Evolutionary conservation across 2,113 vertebrate species (phyloP).

Genomic region (Motacilla tschutschensis): DNA sequence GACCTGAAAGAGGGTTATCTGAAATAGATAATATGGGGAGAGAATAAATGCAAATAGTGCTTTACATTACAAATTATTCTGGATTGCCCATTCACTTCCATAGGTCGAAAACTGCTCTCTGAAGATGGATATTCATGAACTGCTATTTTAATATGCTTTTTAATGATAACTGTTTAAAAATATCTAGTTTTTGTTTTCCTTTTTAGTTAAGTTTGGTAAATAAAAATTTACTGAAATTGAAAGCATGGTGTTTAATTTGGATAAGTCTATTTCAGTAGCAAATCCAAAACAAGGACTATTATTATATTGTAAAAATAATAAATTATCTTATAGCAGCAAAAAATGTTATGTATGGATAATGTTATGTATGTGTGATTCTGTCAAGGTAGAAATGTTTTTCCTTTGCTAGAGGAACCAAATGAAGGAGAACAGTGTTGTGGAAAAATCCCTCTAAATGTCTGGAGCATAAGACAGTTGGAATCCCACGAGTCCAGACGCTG

Average conservation of each 20-base stretch:
- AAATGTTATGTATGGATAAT: fast-evolving
- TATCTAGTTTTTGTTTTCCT: neutral
- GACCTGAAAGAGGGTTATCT: neutral
- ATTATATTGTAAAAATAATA: neutral
- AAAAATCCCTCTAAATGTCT: neutral
- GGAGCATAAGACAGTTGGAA: neutral
- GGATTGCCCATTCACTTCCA: neutral
- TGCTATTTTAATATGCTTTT: neutral
- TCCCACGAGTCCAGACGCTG: neutral
- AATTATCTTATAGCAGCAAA: neutral
- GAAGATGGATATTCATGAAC: neutral
- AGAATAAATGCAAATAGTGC: neutral
- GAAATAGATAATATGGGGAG: neutral
- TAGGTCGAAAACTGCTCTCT: neutral
- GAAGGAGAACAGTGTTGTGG: neutral
- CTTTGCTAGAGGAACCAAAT: neutral
- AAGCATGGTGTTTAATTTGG: neutral
- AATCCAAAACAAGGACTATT: neutral
- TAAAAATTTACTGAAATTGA: neutral
- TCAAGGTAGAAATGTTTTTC: neutral
- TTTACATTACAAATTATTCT: neutral
- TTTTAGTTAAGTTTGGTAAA: neutral
- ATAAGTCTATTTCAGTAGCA: neutral
- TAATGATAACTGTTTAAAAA: neutral
- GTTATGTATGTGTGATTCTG: neutral